These are phyloP conservation scores for Tapirus terrestris DNA, from an alignment of 2,113 vertebrate species.

Conservation along the genomic window DNA sequence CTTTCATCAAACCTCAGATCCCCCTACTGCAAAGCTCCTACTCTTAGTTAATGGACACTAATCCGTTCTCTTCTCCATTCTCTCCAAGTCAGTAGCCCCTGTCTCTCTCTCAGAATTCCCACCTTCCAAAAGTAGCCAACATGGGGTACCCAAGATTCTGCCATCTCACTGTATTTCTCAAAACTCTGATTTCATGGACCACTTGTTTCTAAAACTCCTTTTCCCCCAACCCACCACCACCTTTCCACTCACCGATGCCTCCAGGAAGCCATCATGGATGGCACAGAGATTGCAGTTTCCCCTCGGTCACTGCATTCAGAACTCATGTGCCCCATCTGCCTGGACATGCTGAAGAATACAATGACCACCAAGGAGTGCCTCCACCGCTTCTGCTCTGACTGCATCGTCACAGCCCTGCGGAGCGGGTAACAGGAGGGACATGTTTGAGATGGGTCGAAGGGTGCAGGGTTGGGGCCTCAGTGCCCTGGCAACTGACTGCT, in stretches of 20 bases:
- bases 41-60: neutral
- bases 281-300: conserved; percentile 93
- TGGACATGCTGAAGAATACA: conserved; percentile 96
- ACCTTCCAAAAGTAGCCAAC: neutral
- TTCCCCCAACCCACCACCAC: neutral
- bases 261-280: conserved; percentile 93
- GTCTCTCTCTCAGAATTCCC: neutral
- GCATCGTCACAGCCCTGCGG: conserved; percentile 94
- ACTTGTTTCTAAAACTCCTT: conserved; percentile 16
- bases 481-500: neutral
- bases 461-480: neutral
- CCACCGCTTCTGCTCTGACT: conserved; percentile 95
- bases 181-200: neutral
- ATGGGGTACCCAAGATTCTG: neutral
- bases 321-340: conserved; percentile 95
- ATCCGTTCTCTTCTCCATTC: neutral
- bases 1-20: neutral
- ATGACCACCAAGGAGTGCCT: conserved; percentile 97
- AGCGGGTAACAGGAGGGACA: conserved; percentile 87
- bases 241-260: neutral
- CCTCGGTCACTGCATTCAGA: conserved; percentile 94
- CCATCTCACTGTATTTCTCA: neutral
- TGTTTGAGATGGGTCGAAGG: neutral
- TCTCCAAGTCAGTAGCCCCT: neutral
- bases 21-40: neutral